Percentiles rank a stretch among this genome's conserved stretches.
Conservation (phyloP, 2,888 invertebrate genomes). For the Rhimphoctona megacephalus region DNA sequence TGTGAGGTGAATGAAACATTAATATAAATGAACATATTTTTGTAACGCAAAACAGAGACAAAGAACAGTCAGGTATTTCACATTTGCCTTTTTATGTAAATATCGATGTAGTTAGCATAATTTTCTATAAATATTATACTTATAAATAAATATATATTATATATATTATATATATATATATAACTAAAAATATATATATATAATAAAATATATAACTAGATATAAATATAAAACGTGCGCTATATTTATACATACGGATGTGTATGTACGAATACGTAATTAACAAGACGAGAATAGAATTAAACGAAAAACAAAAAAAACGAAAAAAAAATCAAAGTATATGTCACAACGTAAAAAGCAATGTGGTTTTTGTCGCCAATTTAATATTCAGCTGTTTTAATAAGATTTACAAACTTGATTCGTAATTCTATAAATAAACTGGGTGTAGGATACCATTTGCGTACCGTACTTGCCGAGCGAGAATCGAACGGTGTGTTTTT, state of each 20-base stretch:
- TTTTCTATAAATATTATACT: slow-evolving; percentile 81
- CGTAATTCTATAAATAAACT: slow-evolving; percentile 77
- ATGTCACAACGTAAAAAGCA: slow-evolving; percentile 74
- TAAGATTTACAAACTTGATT: slow-evolving; percentile 75
- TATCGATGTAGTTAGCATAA: slow-evolving; percentile 84
- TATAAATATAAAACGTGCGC: slow-evolving; percentile 58
- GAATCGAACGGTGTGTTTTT: slow-evolving; percentile 74
- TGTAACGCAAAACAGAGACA: slow-evolving; percentile 77
- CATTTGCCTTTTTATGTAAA: slow-evolving; percentile 85
- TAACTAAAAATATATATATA: slow-evolving; percentile 70
- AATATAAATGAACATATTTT: slow-evolving; percentile 77
- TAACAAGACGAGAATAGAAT: slow-evolving; percentile 50
- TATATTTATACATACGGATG: slow-evolving; percentile 63
- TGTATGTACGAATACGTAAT: slow-evolving; percentile 60
- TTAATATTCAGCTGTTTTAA: slow-evolving; percentile 67
- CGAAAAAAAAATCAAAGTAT: slow-evolving; percentile 71
- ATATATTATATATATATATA: slow-evolving; percentile 71
- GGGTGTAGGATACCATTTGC: slow-evolving; percentile 82
- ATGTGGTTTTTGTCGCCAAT: slow-evolving; percentile 70
- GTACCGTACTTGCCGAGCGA: slow-evolving; percentile 80
- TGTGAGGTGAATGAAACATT: slow-evolving; percentile 72
- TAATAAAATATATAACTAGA: slow-evolving; percentile 61
- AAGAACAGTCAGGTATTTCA: slow-evolving; percentile 82
- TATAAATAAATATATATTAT: slow-evolving; percentile 72
- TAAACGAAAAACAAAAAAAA: slow-evolving; percentile 47